Conservation (phyloP, 2,888 invertebrate genomes). For the Altica lythri region DNA sequence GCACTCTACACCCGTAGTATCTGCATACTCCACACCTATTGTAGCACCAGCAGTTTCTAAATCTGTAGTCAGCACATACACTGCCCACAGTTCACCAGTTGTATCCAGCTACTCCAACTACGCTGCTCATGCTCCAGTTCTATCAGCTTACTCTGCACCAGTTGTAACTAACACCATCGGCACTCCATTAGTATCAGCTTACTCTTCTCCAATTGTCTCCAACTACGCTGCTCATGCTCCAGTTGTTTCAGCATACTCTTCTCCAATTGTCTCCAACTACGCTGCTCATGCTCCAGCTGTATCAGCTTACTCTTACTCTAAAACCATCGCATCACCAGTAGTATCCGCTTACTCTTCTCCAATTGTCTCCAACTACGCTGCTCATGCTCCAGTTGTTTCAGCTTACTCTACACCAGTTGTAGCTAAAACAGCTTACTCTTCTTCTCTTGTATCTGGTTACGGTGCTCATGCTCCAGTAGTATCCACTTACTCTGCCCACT, state of each 20-base stretch:
- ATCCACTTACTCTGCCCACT: conserved; percentile 45
- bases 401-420: conserved; percentile 44
- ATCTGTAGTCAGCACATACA: conserved; percentile 63
- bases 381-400: conserved; percentile 54
- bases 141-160: conserved; percentile 51
- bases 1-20: conserved; percentile 32
- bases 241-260: no score
- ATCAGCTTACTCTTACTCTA: conserved; percentile 47
- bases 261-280: conserved; percentile 35
- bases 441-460: conserved; percentile 26
- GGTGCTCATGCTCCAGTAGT: conserved; percentile 63
- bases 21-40: conserved; percentile 51
- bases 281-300: conserved; percentile 51
- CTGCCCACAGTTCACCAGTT: conserved; percentile 60
- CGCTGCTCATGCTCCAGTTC: conserved; percentile 50
- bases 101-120: conserved; percentile 39
- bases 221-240: conserved; percentile 42
- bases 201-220: conserved; percentile 32
- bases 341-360: conserved; percentile 26
- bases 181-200: conserved; percentile 24
- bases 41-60: conserved; percentile 54
- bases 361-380: conserved; percentile 43
- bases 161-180: conserved; percentile 44
- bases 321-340: conserved; percentile 36
- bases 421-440: conserved; percentile 45